Conservation (phyloP, 2,113 vertebrate genomes). For the Paradisaea rubra region DNA sequence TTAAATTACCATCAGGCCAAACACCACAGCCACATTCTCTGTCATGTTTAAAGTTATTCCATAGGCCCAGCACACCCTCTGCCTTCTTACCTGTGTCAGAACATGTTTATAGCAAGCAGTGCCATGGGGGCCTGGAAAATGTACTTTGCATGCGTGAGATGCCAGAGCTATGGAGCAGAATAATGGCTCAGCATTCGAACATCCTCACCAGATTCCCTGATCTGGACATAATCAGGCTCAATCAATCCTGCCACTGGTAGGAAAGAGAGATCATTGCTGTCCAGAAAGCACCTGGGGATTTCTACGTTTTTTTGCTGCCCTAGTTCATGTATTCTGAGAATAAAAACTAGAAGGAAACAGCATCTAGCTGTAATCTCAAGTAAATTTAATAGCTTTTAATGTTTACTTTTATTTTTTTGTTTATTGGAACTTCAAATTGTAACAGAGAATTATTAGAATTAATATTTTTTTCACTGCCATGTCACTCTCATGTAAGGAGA, state of each 20-base stretch:
- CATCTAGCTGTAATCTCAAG: background rate
- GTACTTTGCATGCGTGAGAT: background rate
- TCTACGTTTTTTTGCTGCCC: background rate
- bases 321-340: background rate
- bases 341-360: background rate
- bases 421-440: background rate
- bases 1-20: background rate
- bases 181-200: background rate
- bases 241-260: background rate
- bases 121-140: background rate
- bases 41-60: background rate
- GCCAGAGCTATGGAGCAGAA: background rate
- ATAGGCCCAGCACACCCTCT: background rate
- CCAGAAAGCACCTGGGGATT: background rate
- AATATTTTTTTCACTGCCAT: background rate
- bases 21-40: background rate
- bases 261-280: background rate
- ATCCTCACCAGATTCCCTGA: background rate
- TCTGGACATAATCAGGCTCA: background rate
- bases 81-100: background rate
- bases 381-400: background rate
- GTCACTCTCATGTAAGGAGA: background rate
- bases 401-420: background rate
- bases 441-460: background rate
- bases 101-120: background rate